Base-by-base conservation (phyloP, 2,113 vertebrate genomes). In the Cnemophilus loriae region DNA sequence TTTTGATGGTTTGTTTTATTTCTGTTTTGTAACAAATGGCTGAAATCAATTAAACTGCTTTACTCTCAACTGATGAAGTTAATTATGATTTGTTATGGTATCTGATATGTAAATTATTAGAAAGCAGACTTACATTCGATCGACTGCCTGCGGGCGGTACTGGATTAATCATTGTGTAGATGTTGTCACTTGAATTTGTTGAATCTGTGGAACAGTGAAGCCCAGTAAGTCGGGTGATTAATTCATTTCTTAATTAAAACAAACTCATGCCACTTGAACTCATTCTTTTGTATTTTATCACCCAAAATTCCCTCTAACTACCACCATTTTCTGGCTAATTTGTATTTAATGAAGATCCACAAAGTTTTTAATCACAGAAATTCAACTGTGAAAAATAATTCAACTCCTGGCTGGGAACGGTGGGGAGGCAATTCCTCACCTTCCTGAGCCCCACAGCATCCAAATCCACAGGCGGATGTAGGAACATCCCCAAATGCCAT, bases 111-210 rank as follows among this genome's bases (percentile, higher is more conserved):
- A 98, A 98, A 98, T 97, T 97, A 98, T 98, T 95, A 98, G 97
- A 98, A 97, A 97, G 97, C 98, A 97, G 89, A 98, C 99, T 99
- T 98, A 99, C 99, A 95, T 99, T 99, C 98, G 99, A 99, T 97
- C 99, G 98, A 97, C 99, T 99, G 97, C 99, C 99, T 98, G 98
- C 98, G 30, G 98, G 98, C 84, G 99, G 99, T 98, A 99, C 99
- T 89, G 99, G 99, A 98, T 99, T 99, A 98, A 99, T 99, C 99
- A 99, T 99, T 97, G 99, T 99, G 98, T 99, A 99, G 97, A 99
- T 99, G 98, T 99, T 99, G 98, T 99, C 99, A 98, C 99, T 99
- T 97, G 99, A 99, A 98, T 99, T 99, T 98, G 99, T 99, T 94
- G 99, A 99, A 98, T 99, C 99, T 99, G 97, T 79, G 95, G 96